These are phyloP conservation scores for Patiria miniata DNA, from an alignment of 35 echinoderm and acorn worm species.

Conservation along the genomic window DNA sequence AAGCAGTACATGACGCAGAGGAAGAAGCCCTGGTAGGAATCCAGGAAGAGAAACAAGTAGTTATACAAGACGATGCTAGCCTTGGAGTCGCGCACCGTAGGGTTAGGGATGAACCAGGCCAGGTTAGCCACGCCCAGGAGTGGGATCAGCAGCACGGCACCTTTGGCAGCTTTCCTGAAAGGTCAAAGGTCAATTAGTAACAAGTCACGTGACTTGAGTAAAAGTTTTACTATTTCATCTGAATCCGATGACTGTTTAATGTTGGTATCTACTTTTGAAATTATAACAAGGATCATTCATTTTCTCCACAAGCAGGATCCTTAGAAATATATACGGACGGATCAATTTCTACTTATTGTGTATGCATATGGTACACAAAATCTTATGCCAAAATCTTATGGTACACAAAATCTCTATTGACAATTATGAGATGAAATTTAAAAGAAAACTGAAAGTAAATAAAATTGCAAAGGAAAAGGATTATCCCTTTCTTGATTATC, in stretches of 20 bases:
- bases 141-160: conserved; percentile 74
- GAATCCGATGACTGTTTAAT: too few species aligned
- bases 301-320: too few species aligned
- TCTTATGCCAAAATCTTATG: too few species aligned
- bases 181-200: neutral
- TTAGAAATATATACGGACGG: too few species aligned
- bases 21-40: conserved; percentile 85
- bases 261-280: too few species aligned
- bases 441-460: too few species aligned
- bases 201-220: neutral
- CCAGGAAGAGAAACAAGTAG: conserved; percentile 55
- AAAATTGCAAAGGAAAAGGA: too few species aligned
- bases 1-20: conserved; percentile 87
- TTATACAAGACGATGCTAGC: conserved; percentile 46
- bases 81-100: neutral
- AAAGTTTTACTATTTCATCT: neutral
- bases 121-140: conserved; percentile 80
- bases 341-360: too few species aligned
- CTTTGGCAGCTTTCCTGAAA: conserved; percentile 86
- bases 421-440: too few species aligned
- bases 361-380: too few species aligned
- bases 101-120: conserved; percentile 50
- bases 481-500: too few species aligned
- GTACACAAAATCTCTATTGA: too few species aligned
- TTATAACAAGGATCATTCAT: neutral